These are phyloP conservation scores for Lagodon rhomboides DNA, from an alignment of 2,797 vertebrate species.

Conservation along the genomic window DNA sequence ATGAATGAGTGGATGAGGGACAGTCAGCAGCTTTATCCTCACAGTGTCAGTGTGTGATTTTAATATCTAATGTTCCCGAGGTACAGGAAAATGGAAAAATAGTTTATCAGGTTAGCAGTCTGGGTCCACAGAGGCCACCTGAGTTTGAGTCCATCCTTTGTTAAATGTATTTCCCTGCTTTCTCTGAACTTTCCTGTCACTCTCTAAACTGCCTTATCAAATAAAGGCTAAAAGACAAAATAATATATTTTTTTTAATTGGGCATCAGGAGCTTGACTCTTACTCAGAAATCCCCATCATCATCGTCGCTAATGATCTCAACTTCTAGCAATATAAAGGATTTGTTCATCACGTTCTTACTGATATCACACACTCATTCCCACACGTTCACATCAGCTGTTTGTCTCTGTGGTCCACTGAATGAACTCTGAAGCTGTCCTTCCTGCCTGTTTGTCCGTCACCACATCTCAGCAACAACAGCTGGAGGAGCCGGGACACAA, in stretches of 20 bases:
- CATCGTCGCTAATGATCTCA: neutral
- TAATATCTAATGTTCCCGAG: neutral
- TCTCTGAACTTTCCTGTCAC: too few relatives aligned
- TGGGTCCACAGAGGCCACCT: too few relatives aligned
- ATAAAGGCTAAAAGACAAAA: too few relatives aligned
- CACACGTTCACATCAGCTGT: neutral
- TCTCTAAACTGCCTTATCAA: too few relatives aligned
- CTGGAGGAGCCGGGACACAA: constrained; percentile 42
- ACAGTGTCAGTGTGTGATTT: constrained; percentile 11
- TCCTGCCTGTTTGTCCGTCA: neutral
- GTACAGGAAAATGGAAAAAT: constrained; percentile 32
- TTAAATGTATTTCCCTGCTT: too few relatives aligned
- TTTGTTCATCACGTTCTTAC: neutral
- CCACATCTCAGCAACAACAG: constrained; percentile 34
- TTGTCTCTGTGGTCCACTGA: neutral
- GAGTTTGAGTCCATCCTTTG: too few relatives aligned
- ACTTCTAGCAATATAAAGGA: neutral
- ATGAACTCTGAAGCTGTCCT: constrained; percentile 15
- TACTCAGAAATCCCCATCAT: neutral
- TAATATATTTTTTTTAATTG: too few relatives aligned
- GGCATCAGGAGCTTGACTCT: neutral
- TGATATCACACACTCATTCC: neutral
- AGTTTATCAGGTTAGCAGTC: constrained; percentile 15
- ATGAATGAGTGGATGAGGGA: constrained; percentile 53
- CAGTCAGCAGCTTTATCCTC: constrained; percentile 16